These are phyloP conservation scores for Melospiza georgiana DNA, from an alignment of 2,113 vertebrate genomes.

Conservation along the genomic window DNA sequence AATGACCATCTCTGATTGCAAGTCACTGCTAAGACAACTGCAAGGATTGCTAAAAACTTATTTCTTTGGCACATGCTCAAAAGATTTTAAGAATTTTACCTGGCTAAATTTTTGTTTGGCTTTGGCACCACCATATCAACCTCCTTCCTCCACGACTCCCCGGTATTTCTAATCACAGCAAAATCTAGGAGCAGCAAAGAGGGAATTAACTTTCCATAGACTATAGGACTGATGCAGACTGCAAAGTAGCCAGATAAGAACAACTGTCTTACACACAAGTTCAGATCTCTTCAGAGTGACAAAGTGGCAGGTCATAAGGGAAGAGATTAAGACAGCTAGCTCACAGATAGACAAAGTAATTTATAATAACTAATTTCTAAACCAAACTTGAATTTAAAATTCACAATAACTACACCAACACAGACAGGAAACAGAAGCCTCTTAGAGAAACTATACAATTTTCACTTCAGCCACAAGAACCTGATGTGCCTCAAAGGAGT, in stretches of 20 bases:
- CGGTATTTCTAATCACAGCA: background rate
- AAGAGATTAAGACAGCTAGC: background rate
- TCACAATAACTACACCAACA: background rate
- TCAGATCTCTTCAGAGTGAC: background rate
- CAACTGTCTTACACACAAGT: background rate
- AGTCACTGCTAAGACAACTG: background rate
- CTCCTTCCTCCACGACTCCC: background rate
- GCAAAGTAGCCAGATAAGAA: background rate
- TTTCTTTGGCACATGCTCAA: background rate
- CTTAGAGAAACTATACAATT: background rate
- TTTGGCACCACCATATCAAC: background rate
- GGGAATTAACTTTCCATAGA: background rate
- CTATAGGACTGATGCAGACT: fast-evolving
- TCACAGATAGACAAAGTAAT: background rate
- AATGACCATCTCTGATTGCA: background rate
- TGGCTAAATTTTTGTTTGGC: background rate
- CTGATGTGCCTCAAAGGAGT: background rate
- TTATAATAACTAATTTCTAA: background rate
- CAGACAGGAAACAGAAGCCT: background rate
- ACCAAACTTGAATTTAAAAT: background rate
- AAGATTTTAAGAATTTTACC: background rate
- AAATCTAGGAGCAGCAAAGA: background rate
- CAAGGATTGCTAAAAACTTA: background rate
- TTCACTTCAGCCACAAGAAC: background rate
- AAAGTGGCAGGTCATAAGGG: background rate